Conservation (phyloP, 1,140 invertebrate species). For the Penaeus indicus region DNA sequence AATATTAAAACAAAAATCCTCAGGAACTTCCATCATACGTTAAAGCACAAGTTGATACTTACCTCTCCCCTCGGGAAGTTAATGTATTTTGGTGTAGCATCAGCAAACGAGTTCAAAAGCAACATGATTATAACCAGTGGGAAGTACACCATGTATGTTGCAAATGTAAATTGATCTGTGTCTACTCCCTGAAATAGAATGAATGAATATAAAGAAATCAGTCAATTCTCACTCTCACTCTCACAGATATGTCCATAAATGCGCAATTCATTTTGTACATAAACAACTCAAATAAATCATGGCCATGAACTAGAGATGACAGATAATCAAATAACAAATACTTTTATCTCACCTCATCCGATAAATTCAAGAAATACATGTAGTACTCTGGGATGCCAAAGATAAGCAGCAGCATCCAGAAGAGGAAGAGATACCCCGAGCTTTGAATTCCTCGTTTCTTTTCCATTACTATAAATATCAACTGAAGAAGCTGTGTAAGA, state of each 20-base stretch:
- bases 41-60: conserved; percentile 69
- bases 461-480: conserved; percentile 81
- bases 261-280: too few species aligned
- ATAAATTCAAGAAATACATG: conserved; percentile 69
- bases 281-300: too few species aligned
- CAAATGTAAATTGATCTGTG: conserved; percentile 75
- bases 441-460: conserved; percentile 85
- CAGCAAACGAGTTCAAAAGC: conserved; percentile 85
- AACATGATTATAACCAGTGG: conserved; percentile 80
- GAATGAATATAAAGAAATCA: too few species aligned
- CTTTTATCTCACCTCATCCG: conserved; percentile 19
- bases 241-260: too few species aligned
- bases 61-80: conserved; percentile 79
- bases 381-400: conserved; percentile 82
- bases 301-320: too few species aligned
- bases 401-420: conserved; percentile 84
- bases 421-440: conserved; percentile 88
- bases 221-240: too few species aligned
- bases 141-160: conserved; percentile 87
- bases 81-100: conserved; percentile 78
- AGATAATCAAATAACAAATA: too few species aligned
- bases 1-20: too few species aligned
- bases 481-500: conserved; percentile 78
- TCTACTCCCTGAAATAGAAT: conserved; percentile 64
- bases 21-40: too few species aligned